Conservation (phyloP, 2,888 invertebrate genomes). For the Hirtodrosophila cameraria region DNA sequence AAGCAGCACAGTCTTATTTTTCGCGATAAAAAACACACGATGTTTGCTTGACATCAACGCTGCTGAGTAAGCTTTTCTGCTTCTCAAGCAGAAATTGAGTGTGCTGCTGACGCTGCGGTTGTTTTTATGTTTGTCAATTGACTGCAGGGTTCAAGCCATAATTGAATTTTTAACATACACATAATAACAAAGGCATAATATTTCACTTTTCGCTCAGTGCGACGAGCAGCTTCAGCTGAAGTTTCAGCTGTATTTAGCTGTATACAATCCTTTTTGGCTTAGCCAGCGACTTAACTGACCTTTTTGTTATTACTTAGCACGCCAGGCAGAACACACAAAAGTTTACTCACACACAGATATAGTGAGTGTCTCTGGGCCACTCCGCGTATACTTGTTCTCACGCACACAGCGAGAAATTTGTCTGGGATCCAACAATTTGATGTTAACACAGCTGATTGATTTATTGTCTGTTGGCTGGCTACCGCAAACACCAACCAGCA, state of each 20-base stretch:
- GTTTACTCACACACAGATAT: slow-evolving; percentile 7
- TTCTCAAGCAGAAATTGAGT: too few relatives aligned
- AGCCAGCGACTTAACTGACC: slow-evolving; percentile 41
- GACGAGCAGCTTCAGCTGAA: slow-evolving; percentile 15
- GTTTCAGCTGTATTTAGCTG: slow-evolving; percentile 31
- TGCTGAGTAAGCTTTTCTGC: too few relatives aligned
- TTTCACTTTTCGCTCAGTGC: slow-evolving; percentile 41
- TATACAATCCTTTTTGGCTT: slow-evolving; percentile 22
- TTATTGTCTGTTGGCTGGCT: slow-evolving; percentile 72
- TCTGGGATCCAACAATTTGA: slow-evolving; percentile 68
- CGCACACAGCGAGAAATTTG: slow-evolving; percentile 46
- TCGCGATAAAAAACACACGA: too few relatives aligned
- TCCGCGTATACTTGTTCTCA: too few relatives aligned
- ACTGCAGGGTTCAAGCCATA: slow-evolving; percentile 1
- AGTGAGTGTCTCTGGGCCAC: too few relatives aligned
- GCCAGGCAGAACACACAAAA: slow-evolving; percentile 5
- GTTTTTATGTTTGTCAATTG: not conserved
- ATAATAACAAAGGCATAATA: too few relatives aligned
- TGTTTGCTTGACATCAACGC: too few relatives aligned
- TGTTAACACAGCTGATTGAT: slow-evolving; percentile 79
- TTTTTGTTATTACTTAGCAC: slow-evolving; percentile 33
- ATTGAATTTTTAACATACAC: slow-evolving; percentile 26
- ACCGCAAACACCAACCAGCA: slow-evolving; percentile 54
- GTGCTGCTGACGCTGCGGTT: too few relatives aligned
- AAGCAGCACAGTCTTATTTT: too few relatives aligned